Base-by-base conservation (phyloP, 1,140 invertebrate genomes). In the Drosophila ironensis region DNA sequence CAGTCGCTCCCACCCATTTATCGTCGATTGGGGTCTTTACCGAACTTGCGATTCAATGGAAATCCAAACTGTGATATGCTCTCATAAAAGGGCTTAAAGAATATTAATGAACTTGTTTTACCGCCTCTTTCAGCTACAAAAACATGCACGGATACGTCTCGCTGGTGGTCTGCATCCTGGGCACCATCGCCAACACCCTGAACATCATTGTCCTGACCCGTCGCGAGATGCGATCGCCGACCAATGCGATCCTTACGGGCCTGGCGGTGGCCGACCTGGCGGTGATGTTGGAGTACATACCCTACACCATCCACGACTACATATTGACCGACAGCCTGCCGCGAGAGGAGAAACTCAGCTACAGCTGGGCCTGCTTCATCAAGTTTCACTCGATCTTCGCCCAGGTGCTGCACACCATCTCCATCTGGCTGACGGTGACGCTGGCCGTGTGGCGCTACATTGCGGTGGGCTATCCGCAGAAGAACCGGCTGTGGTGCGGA, bases 201-300 rank as follows among this genome's bases (percentile, higher is more conserved):
- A 99, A 98, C 90, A 97, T 99, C 20, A 94, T 95, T 6, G 97
- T 99, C 3, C 91, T 99, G 12, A 98, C 97, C 0, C 93, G 97
- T 2, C 92, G 94, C 8, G 95, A 97, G 88, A 98, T 98, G 97
- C 90, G 75, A 1, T 95, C 95, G 2, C 93, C 96, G 0, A 97
- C 96, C 2, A 97, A 97, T 89, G 93, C 93, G 52, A 96, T 97
- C 64, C 92, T 94, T 94, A 97, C 96, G 0, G 96, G 95, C 7
- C 91, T 98, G 8, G 97, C 97, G 0, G 93, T 98, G 1, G 96
- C 96, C 0, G 97, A 99, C 88, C 92, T 98, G 27, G 91, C 98
- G 2, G 96, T 98, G 0, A 98, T 98, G 96, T 89, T 97, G 25
- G 96, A 97, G 59, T 99, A 98, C 88, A 95, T 98, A 51, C 97